phyloP scores from a whole-genome alignment of 1,140 invertebrate genomes.

The Sycophaga agraensis region DNA sequence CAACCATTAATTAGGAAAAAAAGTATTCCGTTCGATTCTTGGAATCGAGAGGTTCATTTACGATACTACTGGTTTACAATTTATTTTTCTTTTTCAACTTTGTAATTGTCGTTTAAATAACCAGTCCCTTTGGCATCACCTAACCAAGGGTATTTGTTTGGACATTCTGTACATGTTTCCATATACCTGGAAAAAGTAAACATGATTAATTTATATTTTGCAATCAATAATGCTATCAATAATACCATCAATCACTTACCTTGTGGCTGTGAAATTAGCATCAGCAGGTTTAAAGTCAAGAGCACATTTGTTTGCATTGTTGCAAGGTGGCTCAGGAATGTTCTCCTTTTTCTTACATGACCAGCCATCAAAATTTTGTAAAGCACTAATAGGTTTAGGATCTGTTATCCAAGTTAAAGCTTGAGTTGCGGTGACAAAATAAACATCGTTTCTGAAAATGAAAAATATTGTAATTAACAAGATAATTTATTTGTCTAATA shows the following conservation, averaged over 20 bases:
- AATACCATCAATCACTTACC: constrained; percentile 46
- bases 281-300: constrained; percentile 75
- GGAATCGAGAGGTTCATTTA: constrained; percentile 19
- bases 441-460: constrained; percentile 75
- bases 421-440: constrained; percentile 89
- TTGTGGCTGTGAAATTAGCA: constrained; percentile 74
- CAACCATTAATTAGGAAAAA: constrained; percentile 8
- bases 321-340: constrained; percentile 73
- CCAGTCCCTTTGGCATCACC: constrained; percentile 83
- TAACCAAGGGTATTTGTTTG: constrained; percentile 83
- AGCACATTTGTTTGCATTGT: constrained; percentile 81
- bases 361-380: constrained; percentile 79
- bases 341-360: constrained; percentile 75
- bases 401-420: constrained; percentile 88
- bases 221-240: background rate
- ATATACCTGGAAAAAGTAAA: constrained; percentile 68
- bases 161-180: constrained; percentile 84
- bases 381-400: constrained; percentile 69
- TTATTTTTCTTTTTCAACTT: constrained; percentile 64
- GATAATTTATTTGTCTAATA: background rate
- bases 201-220: constrained; percentile 5
- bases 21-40: constrained; percentile 23
- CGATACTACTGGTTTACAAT: background rate
- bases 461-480: background rate
- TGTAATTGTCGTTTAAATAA: constrained; percentile 73